These are phyloP conservation scores for Megalonaias nervosa DNA, from an alignment of 1,140 invertebrate genomes.

Conservation along the genomic window DNA sequence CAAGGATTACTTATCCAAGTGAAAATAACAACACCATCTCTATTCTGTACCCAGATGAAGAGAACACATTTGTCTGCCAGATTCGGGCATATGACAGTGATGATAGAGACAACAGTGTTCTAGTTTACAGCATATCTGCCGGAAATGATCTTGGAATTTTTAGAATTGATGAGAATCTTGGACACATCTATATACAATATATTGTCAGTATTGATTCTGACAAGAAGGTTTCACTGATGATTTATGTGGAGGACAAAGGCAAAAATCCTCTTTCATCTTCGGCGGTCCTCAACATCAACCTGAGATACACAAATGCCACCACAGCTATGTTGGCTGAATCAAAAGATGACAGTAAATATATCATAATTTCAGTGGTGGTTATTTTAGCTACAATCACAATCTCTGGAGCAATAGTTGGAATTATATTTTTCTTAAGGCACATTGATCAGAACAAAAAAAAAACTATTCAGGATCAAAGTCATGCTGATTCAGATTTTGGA, in stretches of 20 bases:
- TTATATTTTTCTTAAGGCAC: constrained; percentile 20
- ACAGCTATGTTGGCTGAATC: background rate
- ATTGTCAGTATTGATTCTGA: constrained; percentile 27
- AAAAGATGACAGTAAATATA: constrained; percentile 9
- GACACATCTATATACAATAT: constrained; percentile 69
- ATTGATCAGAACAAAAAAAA: constrained; percentile 18
- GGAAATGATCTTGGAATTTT: constrained; percentile 81
- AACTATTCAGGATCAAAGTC: background rate
- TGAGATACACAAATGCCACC: constrained; percentile 34
- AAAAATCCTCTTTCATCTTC: constrained; percentile 12
- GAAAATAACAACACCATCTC: constrained; percentile 51
- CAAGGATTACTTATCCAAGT: constrained; percentile 72
- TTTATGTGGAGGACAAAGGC: constrained; percentile 25
- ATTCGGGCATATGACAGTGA: constrained; percentile 56
- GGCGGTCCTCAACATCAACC: constrained; percentile 7
- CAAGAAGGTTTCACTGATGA: constrained; percentile 7
- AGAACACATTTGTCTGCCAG: constrained; percentile 23
- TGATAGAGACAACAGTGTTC: constrained; percentile 42
- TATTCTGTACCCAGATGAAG: constrained; percentile 40
- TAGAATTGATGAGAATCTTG: constrained; percentile 87
- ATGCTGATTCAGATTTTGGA: constrained; percentile 28
- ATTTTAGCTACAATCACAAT: constrained; percentile 27
- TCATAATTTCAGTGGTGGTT: constrained; percentile 32
- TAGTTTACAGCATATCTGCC: constrained; percentile 45
- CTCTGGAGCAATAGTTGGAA: constrained; percentile 29